Percentiles rank a stretch among this genome's conserved stretches.
These are phyloP conservation scores for Balearica regulorum DNA, from an alignment of 2,797 vertebrate species.

Conservation along the genomic window DNA sequence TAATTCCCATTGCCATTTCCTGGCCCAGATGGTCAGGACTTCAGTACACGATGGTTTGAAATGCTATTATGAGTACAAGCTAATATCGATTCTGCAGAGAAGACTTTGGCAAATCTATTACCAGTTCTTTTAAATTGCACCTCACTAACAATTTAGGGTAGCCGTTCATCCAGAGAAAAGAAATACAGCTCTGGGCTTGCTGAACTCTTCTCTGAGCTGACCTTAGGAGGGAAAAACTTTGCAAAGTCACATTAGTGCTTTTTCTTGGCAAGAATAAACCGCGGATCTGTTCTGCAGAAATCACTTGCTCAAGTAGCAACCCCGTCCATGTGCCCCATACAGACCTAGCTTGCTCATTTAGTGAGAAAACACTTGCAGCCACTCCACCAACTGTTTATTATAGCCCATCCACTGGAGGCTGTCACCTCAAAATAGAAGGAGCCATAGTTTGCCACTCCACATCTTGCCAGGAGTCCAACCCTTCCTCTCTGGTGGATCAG, in stretches of 20 bases:
- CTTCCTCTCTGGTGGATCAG: neutral
- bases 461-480: neutral
- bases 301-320: neutral
- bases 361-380: neutral
- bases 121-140: constrained; percentile 2
- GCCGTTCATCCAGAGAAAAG: constrained; percentile 15
- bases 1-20: constrained; percentile 44
- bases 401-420: neutral
- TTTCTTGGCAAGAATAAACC: neutral
- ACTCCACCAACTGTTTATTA: neutral
- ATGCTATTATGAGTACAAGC: constrained; percentile 42
- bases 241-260: neutral
- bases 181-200: constrained; percentile 3
- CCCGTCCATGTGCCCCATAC: neutral
- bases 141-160: constrained; percentile 33
- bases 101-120: constrained; percentile 42
- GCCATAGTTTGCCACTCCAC: neutral
- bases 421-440: neutral
- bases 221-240: neutral
- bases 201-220: constrained; percentile 3
- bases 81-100: constrained; percentile 50
- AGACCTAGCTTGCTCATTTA: neutral
- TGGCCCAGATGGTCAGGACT: constrained; percentile 58
- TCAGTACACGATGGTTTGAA: constrained; percentile 2
- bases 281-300: neutral